phyloP scores from a whole-genome alignment of 92 coral and sea anemone genomes.

The Umimayanthus chanpuru region DNA sequence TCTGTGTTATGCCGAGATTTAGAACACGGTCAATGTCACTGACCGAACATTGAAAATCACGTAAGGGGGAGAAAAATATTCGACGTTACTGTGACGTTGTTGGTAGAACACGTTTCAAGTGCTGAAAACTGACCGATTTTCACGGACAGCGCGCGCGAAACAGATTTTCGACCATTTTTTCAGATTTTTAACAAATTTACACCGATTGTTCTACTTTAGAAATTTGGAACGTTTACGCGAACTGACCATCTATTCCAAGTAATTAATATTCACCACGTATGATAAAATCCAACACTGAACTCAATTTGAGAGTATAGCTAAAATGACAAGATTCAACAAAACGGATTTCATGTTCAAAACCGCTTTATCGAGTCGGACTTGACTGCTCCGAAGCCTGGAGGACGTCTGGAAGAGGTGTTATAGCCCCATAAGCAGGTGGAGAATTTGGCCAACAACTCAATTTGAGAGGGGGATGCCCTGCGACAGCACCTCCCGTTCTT shows the following conservation, averaged over 20 bases:
- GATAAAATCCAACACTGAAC: background rate
- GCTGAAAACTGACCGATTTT: background rate
- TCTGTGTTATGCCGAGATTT: background rate
- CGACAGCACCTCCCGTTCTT: too few species aligned
- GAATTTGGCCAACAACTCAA: background rate
- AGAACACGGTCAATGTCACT: background rate
- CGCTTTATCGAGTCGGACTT: background rate
- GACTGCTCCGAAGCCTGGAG: constrained; percentile 1
- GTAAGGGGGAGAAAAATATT: constrained; percentile 4
- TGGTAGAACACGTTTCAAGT: background rate
- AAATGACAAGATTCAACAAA: background rate
- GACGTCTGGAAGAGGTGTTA: constrained; percentile 11
- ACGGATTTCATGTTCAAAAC: background rate
- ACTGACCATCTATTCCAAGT: too few species aligned
- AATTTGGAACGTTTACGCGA: constrained; percentile 14
- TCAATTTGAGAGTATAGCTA: constrained; percentile 13
- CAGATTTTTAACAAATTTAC: background rate
- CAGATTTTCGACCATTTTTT: background rate
- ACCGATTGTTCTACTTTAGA: background rate
- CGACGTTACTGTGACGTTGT: constrained; percentile 15
- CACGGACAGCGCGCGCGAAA: background rate
- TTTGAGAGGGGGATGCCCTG: too few species aligned
- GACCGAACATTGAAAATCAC: background rate
- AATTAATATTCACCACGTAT: too few species aligned
- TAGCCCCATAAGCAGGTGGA: constrained; percentile 1